These are phyloP conservation scores for Folsomia manolachei DNA, from an alignment of 2,888 invertebrate species.

Conservation along the genomic window DNA sequence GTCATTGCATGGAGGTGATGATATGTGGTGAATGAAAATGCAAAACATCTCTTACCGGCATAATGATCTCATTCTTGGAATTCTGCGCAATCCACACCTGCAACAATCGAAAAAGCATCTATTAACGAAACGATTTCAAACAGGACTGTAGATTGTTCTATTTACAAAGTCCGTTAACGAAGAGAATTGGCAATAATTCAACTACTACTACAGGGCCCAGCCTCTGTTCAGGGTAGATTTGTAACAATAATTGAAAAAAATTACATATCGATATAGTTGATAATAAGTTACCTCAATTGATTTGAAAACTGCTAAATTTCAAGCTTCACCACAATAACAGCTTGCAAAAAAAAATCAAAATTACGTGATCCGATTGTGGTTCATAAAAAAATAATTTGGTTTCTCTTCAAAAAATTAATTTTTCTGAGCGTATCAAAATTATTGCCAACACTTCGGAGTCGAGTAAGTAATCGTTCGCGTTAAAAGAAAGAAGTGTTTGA, in stretches of 20 bases:
- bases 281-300: slow-evolving; percentile 18
- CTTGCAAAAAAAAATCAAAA: slow-evolving; percentile 6
- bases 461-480: not conserved
- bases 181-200: slow-evolving; percentile 23
- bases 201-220: slow-evolving; percentile 8
- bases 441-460: slow-evolving; percentile 20
- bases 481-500: slow-evolving; percentile 12
- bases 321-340: not conserved
- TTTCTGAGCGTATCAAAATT: not conserved
- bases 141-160: slow-evolving; percentile 9
- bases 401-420: slow-evolving; percentile 4
- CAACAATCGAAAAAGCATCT: slow-evolving; percentile 51
- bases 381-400: not conserved
- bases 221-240: not conserved
- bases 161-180: slow-evolving; percentile 14
- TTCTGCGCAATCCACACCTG: slow-evolving; percentile 48
- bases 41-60: slow-evolving; percentile 43
- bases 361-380: not conserved
- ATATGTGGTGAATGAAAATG: too few relatives aligned
- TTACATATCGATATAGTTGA: slow-evolving; percentile 20
- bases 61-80: slow-evolving; percentile 39
- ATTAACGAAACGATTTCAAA: slow-evolving; percentile 32
- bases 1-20: not conserved
- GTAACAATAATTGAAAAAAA: not conserved
- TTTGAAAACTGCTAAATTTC: slow-evolving; percentile 5